Conservation (phyloP, 2,113 vertebrate species). For the Columba livia region DNA sequence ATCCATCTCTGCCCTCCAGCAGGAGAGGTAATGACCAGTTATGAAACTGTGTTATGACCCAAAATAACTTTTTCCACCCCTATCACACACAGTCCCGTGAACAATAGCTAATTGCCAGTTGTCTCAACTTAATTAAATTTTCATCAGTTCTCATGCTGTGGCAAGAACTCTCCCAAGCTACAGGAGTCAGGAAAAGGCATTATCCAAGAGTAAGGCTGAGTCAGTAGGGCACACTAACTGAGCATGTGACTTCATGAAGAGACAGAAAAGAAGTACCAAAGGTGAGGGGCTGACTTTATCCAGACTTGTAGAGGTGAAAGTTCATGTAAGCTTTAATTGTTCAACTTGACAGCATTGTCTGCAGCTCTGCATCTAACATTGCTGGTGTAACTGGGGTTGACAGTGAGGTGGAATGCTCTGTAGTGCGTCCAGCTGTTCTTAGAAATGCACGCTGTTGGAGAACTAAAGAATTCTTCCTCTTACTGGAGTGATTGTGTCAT, state of each 20-base stretch:
- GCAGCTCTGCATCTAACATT: not conserved
- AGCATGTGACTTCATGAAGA: not conserved
- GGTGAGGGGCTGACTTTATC: not conserved
- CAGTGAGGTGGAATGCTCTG: not conserved
- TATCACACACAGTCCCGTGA: slow-evolving; percentile 34
- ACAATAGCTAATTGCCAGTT: slow-evolving; percentile 54
- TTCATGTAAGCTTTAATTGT: slow-evolving; percentile 39
- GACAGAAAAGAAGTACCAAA: not conserved
- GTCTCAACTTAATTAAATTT: slow-evolving; percentile 27
- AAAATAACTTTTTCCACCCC: slow-evolving; percentile 63
- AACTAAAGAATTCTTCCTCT: not conserved
- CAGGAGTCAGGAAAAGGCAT: not conserved
- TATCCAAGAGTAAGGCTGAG: not conserved
- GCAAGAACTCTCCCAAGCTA: not conserved
- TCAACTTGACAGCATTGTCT: slow-evolving; percentile 32
- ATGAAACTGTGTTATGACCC: slow-evolving; percentile 57
- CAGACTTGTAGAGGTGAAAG: slow-evolving; percentile 23
- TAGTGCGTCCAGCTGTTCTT: slow-evolving; percentile 24
- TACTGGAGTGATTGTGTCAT: not conserved
- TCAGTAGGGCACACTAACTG: not conserved
- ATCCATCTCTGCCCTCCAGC: slow-evolving; percentile 20
- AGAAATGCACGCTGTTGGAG: not conserved
- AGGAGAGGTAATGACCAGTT: slow-evolving; percentile 32
- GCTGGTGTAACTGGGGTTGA: not conserved
- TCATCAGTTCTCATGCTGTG: slow-evolving; percentile 1